phyloP scores from a whole-genome alignment of 2,888 invertebrate genomes.

The Metopia argyrocephala region DNA sequence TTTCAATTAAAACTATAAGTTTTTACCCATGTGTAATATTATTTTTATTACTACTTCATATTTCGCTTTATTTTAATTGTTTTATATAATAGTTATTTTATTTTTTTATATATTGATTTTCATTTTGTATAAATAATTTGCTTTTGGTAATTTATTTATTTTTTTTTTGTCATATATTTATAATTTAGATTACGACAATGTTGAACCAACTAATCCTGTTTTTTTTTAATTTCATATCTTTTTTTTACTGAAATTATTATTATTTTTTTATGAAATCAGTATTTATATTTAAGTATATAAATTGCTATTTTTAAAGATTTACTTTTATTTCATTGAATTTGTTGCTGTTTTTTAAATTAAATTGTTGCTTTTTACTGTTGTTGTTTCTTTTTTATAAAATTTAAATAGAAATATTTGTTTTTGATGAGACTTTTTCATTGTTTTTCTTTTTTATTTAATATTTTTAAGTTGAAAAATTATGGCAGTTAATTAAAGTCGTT shows the following conservation, averaged over 20 bases:
- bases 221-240: conserved; percentile 55
- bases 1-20: conserved; percentile 45
- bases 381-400: conserved; percentile 36
- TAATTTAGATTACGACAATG: conserved; percentile 70
- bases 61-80: background rate
- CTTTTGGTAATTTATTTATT: conserved; percentile 36
- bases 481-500: conserved; percentile 63
- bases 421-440: conserved; percentile 16
- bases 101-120: conserved; percentile 33
- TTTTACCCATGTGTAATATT: conserved; percentile 33
- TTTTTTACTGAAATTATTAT: conserved; percentile 42
- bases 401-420: conserved; percentile 37
- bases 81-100: background rate
- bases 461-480: conserved; percentile 57
- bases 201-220: conserved; percentile 68
- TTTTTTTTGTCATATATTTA: conserved; percentile 39
- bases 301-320: background rate
- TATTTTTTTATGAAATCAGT: conserved; percentile 42
- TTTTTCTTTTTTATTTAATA: conserved; percentile 18
- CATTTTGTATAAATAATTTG: conserved; percentile 37
- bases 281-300: conserved; percentile 41
- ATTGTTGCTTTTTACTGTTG: conserved; percentile 17
- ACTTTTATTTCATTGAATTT: conserved; percentile 42
- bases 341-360: conserved; percentile 39
- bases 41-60: conserved; percentile 48